Evolutionary conservation across 2,113 vertebrate genomes (phyloP), one percentile per base, ranked within the genome.

Genomic region (Vicugna pacos): DNA sequence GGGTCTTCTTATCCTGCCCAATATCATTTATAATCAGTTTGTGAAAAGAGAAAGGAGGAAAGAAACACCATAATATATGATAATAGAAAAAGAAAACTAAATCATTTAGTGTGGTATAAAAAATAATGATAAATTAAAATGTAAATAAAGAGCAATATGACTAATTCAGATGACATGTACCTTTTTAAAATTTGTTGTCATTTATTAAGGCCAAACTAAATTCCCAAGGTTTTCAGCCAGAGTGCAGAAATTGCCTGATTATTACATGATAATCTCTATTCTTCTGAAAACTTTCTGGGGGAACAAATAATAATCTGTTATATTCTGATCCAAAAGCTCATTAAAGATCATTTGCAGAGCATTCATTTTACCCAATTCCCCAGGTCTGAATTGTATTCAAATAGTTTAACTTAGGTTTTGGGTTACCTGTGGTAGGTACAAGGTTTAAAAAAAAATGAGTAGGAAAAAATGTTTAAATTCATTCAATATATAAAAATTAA

Each of bases 1-100:
- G 19, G 86, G 70, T 89, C n/a, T 54, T 65, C 42, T 5, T 76
- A 13, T 88, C 67, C 82, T 75, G 38, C 22, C 60, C 52, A 76
- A 65, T 3, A 93, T 16, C 48, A 73, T 75, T 94, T 91, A 38
- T 80, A 79, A 79, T 94, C 88, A 65, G 64, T 67, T 67, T 86
- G 38, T 80, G 42, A 72, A 65, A 52, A 94, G 54, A 79, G 28
- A 62, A 70, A 46, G 22, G 38, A 72, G 20, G 38, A 73, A 32
- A 81, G 67, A 86, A 80, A 93, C 9, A 35, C 22, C 54, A 15
- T 70, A 90, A 80, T 56, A 0, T 52, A 16, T 30, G 16, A 38
- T 58, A 76, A 26, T 38, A 52, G 48, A 75, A 82, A 82, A 80
- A 50, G 48, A 82, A 67, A 86, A 46, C 54, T 42, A 76, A 79